Conservation (phyloP, 1,140 invertebrate genomes). For the Nasonia vitripennis region DNA sequence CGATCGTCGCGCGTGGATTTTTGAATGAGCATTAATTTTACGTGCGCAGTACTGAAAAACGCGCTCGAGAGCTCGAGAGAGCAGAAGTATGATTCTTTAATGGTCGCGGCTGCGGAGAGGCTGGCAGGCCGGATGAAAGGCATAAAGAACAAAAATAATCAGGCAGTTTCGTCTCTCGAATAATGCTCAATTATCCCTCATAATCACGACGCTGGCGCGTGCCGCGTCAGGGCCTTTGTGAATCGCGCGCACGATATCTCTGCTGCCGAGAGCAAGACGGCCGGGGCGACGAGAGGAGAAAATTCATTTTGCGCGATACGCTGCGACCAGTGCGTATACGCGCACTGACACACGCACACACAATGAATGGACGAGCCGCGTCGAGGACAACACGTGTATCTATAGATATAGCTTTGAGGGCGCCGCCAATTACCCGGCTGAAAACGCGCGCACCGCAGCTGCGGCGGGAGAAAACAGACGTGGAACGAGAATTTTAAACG, state of each 20-base stretch:
- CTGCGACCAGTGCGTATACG: background rate
- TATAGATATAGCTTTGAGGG: constrained; percentile 1
- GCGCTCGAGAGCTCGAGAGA: background rate
- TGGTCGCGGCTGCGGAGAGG: background rate
- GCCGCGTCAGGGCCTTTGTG: constrained; percentile 3
- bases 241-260: background rate
- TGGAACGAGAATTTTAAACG: background rate
- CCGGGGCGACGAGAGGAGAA: constrained; percentile 33
- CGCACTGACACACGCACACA: background rate
- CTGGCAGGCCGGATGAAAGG: constrained; percentile 27
- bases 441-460: background rate
- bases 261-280: background rate
- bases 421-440: constrained; percentile 18
- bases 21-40: no score
- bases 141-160: constrained; percentile 37
- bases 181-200: constrained; percentile 39
- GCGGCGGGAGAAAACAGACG: background rate
- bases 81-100: constrained; percentile 1
- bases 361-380: constrained; percentile 11
- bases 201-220: constrained; percentile 35
- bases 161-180: constrained; percentile 27
- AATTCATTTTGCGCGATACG: constrained; percentile 31
- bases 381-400: background rate
- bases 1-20: no score
- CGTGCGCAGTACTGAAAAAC: background rate